Evolutionary conservation across 2,888 invertebrate species (phyloP).

Genomic region (Atherix ibis): DNA sequence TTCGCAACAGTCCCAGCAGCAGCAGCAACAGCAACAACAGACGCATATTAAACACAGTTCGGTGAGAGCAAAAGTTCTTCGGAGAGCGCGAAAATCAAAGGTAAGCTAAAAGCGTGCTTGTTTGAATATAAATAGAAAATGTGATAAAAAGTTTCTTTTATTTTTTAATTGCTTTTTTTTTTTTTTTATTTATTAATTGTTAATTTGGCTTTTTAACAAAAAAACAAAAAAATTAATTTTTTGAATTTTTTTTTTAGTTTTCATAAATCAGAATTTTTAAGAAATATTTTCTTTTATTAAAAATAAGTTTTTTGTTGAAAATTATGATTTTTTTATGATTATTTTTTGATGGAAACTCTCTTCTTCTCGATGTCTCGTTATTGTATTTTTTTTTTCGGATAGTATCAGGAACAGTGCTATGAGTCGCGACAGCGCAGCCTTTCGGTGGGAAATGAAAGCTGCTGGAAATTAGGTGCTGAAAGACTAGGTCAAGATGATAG

Average conservation of each 20-base stretch:
- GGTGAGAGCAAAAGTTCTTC: constrained; percentile 27
- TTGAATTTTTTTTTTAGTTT: too few species aligned
- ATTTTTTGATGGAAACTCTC: constrained; percentile 16
- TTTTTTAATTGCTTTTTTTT: too few species aligned
- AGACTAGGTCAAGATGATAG: constrained; percentile 17
- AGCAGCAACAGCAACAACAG: constrained; percentile 5
- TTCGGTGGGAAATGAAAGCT: constrained; percentile 31
- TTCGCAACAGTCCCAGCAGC: constrained; percentile 4
- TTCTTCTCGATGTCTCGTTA: constrained; percentile 12
- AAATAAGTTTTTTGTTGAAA: too few species aligned
- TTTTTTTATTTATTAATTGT: too few species aligned
- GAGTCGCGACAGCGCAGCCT: constrained; percentile 30
- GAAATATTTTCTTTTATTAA: too few species aligned
- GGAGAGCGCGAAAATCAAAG: constrained; percentile 32
- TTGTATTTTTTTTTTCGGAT: constrained; percentile 1
- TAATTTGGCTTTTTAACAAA: too few species aligned
- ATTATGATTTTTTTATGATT: constrained; percentile 10
- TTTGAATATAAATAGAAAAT: too few species aligned
- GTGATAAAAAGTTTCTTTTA: too few species aligned
- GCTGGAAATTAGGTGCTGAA: constrained; percentile 24
- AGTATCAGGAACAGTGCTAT: constrained; percentile 26
- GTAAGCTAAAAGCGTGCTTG: constrained; percentile 21
- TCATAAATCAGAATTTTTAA: too few species aligned
- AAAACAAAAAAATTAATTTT: too few species aligned
- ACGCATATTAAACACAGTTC: constrained; percentile 20